These are phyloP conservation scores for Xestia rhomboidea DNA, from an alignment of 2,888 invertebrate species.

Conservation along the genomic window DNA sequence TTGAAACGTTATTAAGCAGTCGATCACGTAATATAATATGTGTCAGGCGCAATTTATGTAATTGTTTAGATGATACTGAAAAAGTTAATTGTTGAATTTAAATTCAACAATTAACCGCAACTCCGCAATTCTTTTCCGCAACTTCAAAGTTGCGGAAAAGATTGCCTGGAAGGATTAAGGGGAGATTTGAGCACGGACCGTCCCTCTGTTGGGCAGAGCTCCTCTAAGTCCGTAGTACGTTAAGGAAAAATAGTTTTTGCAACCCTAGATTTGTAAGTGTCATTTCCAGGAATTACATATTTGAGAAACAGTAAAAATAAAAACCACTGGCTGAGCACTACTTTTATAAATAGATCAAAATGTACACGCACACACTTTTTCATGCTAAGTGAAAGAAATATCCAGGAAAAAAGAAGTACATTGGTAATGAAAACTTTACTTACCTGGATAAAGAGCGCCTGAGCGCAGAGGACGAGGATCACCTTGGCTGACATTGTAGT, in stretches of 20 bases:
- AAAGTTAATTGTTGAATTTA: not conserved
- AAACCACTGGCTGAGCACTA: not conserved
- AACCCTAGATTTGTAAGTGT: not conserved
- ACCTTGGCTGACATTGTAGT: slow-evolving; percentile 36
- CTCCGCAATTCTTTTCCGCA: no score
- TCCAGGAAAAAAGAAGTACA: not conserved
- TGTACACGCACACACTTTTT: not conserved
- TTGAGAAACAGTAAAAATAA: not conserved
- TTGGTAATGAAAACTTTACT: not conserved
- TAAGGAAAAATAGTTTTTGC: not conserved
- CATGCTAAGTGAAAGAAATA: not conserved
- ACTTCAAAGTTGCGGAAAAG: not conserved
- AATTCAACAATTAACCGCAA: no score
- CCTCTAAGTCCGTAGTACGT: not conserved
- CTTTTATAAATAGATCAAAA: not conserved
- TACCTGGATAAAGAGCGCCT: slow-evolving; percentile 45
- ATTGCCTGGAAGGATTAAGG: not conserved
- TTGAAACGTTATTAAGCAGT: not conserved
- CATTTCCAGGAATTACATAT: not conserved
- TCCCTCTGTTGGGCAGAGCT: not conserved
- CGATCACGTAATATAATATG: not conserved
- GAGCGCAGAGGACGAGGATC: slow-evolving; percentile 42
- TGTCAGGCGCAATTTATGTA: not conserved
- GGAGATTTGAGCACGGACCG: not conserved
- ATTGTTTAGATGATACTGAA: not conserved